These are phyloP conservation scores for Dendrolimus houi DNA, from an alignment of 2,888 invertebrate species.

Conservation along the genomic window DNA sequence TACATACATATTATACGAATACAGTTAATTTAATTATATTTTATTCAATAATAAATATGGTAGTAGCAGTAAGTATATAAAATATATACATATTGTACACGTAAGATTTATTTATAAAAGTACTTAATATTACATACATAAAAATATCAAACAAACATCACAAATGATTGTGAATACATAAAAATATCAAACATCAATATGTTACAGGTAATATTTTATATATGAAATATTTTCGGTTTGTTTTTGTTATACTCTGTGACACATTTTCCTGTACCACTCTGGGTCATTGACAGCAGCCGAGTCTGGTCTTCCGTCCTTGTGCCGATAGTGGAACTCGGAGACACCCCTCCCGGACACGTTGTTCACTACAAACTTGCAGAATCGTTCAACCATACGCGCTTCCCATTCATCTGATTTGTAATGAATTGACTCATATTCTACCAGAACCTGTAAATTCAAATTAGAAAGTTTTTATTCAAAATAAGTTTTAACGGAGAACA, in stretches of 20 bases:
- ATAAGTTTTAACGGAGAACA: not conserved
- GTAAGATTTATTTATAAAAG: too few relatives aligned
- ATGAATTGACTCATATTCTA: constrained; percentile 76
- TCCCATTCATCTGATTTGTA: constrained; percentile 82
- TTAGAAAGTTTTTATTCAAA: too few relatives aligned
- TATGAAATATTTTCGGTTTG: not conserved
- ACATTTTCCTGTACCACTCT: constrained; percentile 72
- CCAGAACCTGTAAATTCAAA: constrained; percentile 59
- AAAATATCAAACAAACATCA: too few relatives aligned
- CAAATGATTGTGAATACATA: too few relatives aligned
- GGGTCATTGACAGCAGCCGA: constrained; percentile 60
- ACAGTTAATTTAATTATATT: too few relatives aligned
- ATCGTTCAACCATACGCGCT: constrained; percentile 80
- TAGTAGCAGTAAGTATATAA: too few relatives aligned
- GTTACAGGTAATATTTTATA: too few relatives aligned
- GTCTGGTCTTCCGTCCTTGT: constrained; percentile 73
- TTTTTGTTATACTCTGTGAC: constrained; percentile 39
- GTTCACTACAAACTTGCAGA: constrained; percentile 74
- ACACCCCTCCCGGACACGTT: constrained; percentile 81
- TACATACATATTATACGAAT: too few relatives aligned
- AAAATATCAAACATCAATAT: too few relatives aligned
- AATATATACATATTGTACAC: too few relatives aligned
- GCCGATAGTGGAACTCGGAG: constrained; percentile 83
- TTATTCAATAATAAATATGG: too few relatives aligned
- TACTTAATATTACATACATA: too few relatives aligned